Evolutionary conservation across 2,888 invertebrate species (phyloP).

Genomic region (Diaprepes abbreviatus): DNA sequence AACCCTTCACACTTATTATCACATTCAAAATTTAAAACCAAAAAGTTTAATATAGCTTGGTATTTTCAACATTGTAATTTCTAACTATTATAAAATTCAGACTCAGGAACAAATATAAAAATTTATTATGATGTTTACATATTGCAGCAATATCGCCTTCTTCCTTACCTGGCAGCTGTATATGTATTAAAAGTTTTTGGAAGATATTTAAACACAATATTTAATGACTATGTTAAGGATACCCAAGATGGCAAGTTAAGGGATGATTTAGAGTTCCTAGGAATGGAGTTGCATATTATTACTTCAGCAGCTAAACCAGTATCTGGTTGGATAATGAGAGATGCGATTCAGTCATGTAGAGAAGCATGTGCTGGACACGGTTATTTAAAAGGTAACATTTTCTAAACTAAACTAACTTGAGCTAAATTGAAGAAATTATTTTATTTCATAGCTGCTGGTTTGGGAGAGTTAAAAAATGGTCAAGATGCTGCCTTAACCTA

Average conservation of each 20-base stretch:
- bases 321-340: conserved; percentile 90
- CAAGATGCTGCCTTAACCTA: conserved; percentile 91
- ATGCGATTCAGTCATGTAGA: conserved; percentile 91
- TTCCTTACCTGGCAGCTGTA: conserved; percentile 76
- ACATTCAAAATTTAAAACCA: no score
- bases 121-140: no score
- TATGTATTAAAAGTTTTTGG: no score
- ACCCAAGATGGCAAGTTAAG: conserved; percentile 53
- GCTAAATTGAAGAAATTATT: no score
- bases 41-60: no score
- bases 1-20: no score
- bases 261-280: conserved; percentile 64
- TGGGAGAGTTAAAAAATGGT: conserved; percentile 82
- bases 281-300: conserved; percentile 85
- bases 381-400: no score
- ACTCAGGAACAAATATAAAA: no score
- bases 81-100: no score
- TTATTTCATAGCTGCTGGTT: conserved; percentile 75
- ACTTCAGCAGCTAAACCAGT: conserved; percentile 84
- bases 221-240: conserved; percentile 54
- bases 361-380: conserved; percentile 97
- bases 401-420: no score
- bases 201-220: no score
- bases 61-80: no score
- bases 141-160: conserved; percentile 36